Conservation (phyloP, 2,113 vertebrate genomes). For the Motacilla tschutschensis region DNA sequence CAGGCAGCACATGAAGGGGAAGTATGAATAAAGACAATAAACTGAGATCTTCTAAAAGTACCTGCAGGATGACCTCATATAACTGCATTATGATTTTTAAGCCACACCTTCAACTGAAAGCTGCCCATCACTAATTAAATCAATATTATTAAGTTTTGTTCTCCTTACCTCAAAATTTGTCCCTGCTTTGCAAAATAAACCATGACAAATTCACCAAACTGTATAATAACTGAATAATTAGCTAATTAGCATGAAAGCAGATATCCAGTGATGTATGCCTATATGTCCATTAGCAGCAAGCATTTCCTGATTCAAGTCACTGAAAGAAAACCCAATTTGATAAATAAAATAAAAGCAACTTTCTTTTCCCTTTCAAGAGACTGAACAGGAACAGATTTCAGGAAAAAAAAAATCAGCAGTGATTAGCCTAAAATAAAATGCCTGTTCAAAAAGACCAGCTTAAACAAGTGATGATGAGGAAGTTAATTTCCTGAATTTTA, state of each 20-base stretch:
- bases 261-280: background rate
- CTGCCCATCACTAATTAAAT: background rate
- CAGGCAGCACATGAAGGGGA: background rate
- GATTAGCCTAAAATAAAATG: conserved; percentile 36
- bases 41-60: background rate
- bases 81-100: background rate
- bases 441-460: background rate
- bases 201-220: background rate
- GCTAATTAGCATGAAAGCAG: background rate
- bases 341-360: background rate
- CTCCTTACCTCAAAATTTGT: background rate
- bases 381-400: background rate
- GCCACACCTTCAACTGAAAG: background rate
- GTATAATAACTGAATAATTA: background rate
- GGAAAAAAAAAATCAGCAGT: background rate
- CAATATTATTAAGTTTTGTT: background rate
- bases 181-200: background rate
- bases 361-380: background rate
- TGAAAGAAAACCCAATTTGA: background rate
- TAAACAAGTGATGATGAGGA: conserved; percentile 2
- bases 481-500: conserved; percentile 69
- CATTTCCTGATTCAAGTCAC: background rate
- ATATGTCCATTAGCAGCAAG: rapidly evolving
- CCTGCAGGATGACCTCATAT: background rate
- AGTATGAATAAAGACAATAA: background rate